phyloP scores from a whole-genome alignment of 2,888 invertebrate genomes.

The Pomacea canaliculata region DNA sequence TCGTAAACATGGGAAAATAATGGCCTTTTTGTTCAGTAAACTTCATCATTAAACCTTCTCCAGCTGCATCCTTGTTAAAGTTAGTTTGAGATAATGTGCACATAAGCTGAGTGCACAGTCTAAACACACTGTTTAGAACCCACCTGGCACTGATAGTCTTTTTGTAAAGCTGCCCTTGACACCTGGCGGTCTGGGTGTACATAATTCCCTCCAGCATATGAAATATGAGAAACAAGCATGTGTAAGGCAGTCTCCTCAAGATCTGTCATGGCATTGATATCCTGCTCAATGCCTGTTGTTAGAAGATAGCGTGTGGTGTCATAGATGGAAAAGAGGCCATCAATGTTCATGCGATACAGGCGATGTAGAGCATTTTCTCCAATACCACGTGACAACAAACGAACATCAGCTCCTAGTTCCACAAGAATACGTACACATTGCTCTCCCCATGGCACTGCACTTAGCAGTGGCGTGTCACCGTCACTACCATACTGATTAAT shows the following conservation, averaged over 20 bases:
- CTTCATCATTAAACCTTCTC: too few relatives aligned
- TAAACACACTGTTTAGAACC: too few relatives aligned
- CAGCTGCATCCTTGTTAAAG: too few relatives aligned
- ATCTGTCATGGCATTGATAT: conserved; percentile 80
- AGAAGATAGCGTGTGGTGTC: conserved; percentile 79
- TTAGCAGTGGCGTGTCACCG: conserved; percentile 84
- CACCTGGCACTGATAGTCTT: conserved; percentile 56
- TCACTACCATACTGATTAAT: conserved; percentile 71
- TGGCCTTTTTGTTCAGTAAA: too few relatives aligned
- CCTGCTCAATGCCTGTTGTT: conserved; percentile 79
- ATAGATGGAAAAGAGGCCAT: conserved; percentile 73
- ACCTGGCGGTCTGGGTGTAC: conserved; percentile 71
- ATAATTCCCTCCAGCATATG: conserved; percentile 66
- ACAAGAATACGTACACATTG: conserved; percentile 75
- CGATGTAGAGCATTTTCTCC: conserved; percentile 75
- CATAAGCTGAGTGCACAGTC: too few relatives aligned
- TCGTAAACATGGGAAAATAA: too few relatives aligned
- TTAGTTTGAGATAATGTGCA: too few relatives aligned
- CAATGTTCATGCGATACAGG: conserved; percentile 70
- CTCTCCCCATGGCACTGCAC: conserved; percentile 80
- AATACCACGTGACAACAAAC: conserved; percentile 79
- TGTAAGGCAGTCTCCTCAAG: conserved; percentile 82
- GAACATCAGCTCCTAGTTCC: conserved; percentile 79
- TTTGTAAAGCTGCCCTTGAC: conserved; percentile 59
- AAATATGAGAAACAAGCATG: conserved; percentile 71